These are phyloP conservation scores for Drosophila tripunctata DNA, from an alignment of 2,888 invertebrate species.

Conservation along the genomic window DNA sequence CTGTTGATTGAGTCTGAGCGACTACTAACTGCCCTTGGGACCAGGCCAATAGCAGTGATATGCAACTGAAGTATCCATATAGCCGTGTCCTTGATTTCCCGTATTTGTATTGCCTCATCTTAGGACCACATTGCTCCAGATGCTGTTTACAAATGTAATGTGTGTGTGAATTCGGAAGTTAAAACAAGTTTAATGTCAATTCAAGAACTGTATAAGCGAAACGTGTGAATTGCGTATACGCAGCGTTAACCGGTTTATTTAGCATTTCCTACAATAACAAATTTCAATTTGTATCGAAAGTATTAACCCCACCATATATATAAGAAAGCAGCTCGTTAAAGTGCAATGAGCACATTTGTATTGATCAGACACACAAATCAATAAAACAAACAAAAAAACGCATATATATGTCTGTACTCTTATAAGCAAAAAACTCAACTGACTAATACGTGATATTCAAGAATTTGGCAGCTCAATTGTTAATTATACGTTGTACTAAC, in stretches of 20 bases:
- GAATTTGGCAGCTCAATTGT: slow-evolving; percentile 33
- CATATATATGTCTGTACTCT: no score
- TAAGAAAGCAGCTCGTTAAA: slow-evolving; percentile 39
- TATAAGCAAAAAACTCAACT: not conserved
- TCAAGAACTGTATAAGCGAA: slow-evolving; percentile 5
- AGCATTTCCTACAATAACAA: slow-evolving; percentile 4
- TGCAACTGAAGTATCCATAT: slow-evolving; percentile 40
- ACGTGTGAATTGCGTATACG: slow-evolving; percentile 17
- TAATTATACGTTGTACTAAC: slow-evolving; percentile 19
- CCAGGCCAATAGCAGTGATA: slow-evolving; percentile 33
- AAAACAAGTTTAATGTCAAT: slow-evolving; percentile 42
- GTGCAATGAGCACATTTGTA: slow-evolving; percentile 57
- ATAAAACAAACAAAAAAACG: slow-evolving; percentile 15
- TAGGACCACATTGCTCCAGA: slow-evolving; percentile 60
- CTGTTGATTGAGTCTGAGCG: slow-evolving; percentile 12
- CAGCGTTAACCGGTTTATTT: slow-evolving; percentile 37
- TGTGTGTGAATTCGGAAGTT: slow-evolving; percentile 41
- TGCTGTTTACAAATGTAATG: slow-evolving; percentile 29
- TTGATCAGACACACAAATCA: slow-evolving; percentile 46
- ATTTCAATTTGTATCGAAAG: slow-evolving; percentile 31
- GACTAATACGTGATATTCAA: slow-evolving; percentile 22
- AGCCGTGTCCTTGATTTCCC: slow-evolving; percentile 50
- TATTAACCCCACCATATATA: slow-evolving; percentile 56
- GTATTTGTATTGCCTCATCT: slow-evolving; percentile 52
- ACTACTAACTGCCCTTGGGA: slow-evolving; percentile 22